Conservation (phyloP, 53 echinoderm and acorn worm genomes). For the Apostichopus leukothele region DNA sequence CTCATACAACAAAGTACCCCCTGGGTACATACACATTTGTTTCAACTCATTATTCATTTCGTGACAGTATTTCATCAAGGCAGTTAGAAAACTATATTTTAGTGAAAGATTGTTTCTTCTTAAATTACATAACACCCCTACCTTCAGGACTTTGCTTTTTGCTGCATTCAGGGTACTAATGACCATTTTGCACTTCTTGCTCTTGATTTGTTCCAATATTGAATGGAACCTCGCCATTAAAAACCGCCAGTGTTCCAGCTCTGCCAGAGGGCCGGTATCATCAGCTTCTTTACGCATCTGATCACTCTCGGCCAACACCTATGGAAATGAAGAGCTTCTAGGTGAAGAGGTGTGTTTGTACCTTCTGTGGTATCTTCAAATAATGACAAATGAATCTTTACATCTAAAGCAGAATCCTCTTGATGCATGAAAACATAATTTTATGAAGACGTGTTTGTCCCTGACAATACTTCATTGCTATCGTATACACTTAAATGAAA, state of each 20-base stretch:
- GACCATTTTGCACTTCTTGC: constrained; percentile 88
- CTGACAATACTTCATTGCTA: too few species aligned
- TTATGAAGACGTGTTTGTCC: too few species aligned
- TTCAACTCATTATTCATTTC: too few species aligned
- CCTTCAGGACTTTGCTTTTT: constrained; percentile 94
- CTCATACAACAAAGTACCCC: too few species aligned
- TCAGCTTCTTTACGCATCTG: constrained; percentile 99
- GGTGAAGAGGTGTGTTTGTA: too few species aligned
- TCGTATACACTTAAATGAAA: not conserved
- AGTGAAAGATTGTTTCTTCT: not conserved
- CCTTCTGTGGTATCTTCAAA: too few species aligned
- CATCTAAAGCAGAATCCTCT: too few species aligned
- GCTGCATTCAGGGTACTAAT: constrained; percentile 90
- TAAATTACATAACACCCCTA: not conserved
- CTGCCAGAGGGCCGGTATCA: constrained; percentile 94
- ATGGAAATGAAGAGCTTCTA: not conserved
- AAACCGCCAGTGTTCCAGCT: constrained; percentile 94
- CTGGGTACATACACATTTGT: too few species aligned
- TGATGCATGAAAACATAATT: too few species aligned
- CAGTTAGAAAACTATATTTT: too few species aligned
- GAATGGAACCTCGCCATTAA: constrained; percentile 90
- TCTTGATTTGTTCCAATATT: constrained; percentile 94
- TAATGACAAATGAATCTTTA: too few species aligned
- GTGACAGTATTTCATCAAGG: too few species aligned
- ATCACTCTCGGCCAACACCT: constrained; percentile 98